Evolutionary conservation across 2,888 invertebrate genomes (phyloP).

Genomic region (Zelleria hepariella): DNA sequence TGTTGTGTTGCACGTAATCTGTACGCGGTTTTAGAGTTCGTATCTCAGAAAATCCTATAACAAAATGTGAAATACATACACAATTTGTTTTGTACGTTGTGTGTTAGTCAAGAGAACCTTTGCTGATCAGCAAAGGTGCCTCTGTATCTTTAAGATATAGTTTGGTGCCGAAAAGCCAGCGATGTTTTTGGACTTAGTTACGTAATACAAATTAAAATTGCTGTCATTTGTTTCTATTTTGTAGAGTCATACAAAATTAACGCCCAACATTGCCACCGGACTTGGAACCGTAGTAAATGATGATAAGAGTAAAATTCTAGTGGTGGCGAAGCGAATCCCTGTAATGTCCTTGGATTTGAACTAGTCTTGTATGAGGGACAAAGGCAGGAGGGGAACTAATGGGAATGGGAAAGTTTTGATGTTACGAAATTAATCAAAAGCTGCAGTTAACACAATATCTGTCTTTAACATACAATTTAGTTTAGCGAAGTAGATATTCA

Average conservation of each 20-base stretch:
- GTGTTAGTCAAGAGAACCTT: no score
- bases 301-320: neutral
- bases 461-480: neutral
- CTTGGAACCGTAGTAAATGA: neutral
- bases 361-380: neutral
- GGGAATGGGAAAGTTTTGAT: neutral
- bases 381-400: neutral
- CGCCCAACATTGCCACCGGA: neutral
- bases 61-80: no score
- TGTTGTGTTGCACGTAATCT: no score
- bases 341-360: neutral
- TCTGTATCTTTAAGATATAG: no score
- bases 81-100: no score
- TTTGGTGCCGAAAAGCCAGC: neutral
- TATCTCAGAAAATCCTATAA: no score
- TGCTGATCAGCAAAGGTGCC: no score
- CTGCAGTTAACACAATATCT: neutral
- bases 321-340: neutral
- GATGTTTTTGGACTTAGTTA: neutral
- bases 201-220: slow-evolving; percentile 1
- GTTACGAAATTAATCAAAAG: neutral
- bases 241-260: neutral
- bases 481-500: neutral
- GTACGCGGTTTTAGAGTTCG: no score
- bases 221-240: slow-evolving; percentile 4